These are phyloP conservation scores for Lepidocyrtoides sp. DNA, from an alignment of 2,888 invertebrate genomes.

Conservation along the genomic window DNA sequence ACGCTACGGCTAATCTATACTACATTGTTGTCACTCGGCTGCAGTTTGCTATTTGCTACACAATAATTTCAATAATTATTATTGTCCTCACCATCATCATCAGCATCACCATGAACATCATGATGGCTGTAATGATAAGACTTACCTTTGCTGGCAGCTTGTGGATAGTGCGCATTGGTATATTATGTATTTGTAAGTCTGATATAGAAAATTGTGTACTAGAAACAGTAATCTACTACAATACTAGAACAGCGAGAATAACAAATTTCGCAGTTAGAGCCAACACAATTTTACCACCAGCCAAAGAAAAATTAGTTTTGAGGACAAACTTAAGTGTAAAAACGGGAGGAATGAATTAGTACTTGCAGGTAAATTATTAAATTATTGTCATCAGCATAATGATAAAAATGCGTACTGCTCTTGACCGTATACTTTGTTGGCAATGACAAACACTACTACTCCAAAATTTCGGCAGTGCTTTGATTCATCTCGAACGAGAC, in stretches of 20 bases:
- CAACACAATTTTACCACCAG: not conserved
- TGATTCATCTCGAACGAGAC: not conserved
- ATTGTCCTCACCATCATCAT: conserved; percentile 16
- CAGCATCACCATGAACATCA: not conserved
- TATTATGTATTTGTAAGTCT: not conserved
- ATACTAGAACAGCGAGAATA: not conserved
- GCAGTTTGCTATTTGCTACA: conserved; percentile 50
- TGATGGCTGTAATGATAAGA: conserved; percentile 37
- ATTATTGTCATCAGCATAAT: conserved; percentile 56
- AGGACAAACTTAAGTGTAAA: conserved; percentile 65
- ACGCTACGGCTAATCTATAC: not conserved
- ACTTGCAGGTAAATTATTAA: conserved; percentile 49
- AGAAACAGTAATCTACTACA: not conserved
- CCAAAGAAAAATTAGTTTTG: conserved; percentile 48
- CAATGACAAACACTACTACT: conserved; percentile 42
- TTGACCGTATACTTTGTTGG: conserved; percentile 36
- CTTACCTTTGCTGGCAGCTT: not conserved
- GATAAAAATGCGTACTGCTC: not conserved
- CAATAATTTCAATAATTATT: conserved; percentile 51
- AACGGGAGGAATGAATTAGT: conserved; percentile 51
- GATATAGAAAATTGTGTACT: not conserved
- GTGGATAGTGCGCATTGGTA: no score
- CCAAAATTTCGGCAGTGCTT: not conserved
- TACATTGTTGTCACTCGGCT: conserved; percentile 27
- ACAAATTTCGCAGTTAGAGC: conserved; percentile 22